Evolutionary conservation across 1,140 invertebrate species (phyloP).

Genomic region (Uloborus diversus): DNA sequence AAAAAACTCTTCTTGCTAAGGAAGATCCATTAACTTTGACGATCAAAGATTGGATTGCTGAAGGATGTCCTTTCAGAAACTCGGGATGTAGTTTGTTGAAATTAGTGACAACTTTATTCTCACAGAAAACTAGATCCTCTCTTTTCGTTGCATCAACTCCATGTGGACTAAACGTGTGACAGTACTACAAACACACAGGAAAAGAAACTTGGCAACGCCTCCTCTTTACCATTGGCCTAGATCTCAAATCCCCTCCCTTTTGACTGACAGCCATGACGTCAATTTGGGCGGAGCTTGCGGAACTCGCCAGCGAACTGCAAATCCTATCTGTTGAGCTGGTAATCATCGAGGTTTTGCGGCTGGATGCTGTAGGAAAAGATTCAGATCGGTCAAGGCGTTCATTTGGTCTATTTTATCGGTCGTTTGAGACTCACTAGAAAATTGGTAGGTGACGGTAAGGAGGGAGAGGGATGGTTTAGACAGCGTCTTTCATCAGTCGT

Average conservation of each 20-base stretch:
- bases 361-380: conserved; percentile 1
- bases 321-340: conserved; percentile 50
- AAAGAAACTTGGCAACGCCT: conserved; percentile 4
- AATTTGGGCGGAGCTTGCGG: neutral
- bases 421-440: conserved; percentile 30
- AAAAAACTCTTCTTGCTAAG: no score
- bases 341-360: conserved; percentile 24
- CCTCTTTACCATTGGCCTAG: conserved; percentile 2
- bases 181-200: conserved; percentile 13
- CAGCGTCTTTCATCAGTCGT: conserved; percentile 36
- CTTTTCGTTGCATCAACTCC: conserved; percentile 19
- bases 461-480: conserved; percentile 37
- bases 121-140: no score
- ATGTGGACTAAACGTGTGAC: conserved; percentile 39
- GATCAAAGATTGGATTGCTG: no score
- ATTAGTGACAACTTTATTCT: no score
- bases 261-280: conserved; percentile 41
- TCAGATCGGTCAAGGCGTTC: conserved; percentile 30
- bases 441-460: conserved; percentile 23
- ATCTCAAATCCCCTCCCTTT: neutral
- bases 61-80: no score
- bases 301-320: conserved; percentile 24
- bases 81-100: no score
- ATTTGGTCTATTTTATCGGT: conserved; percentile 41
- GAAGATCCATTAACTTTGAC: no score